phyloP scores from a whole-genome alignment of 2,888 invertebrate species.

The Lucinisca nassula region DNA sequence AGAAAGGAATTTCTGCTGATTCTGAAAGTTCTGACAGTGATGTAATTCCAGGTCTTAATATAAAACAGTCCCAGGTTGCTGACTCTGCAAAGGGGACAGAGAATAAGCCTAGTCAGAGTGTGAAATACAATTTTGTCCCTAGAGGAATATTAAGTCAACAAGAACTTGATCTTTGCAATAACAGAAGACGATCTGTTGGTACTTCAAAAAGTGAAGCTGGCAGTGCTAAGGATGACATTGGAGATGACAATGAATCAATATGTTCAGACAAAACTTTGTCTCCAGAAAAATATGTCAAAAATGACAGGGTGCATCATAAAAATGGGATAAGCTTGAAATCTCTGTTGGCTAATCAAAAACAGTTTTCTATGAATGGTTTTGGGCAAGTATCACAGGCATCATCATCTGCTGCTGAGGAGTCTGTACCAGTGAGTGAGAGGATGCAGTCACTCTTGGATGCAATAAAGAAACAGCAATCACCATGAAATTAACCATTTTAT shows the following conservation, averaged over 20 bases:
- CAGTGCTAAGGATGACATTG: too few species aligned
- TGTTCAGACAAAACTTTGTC: background rate
- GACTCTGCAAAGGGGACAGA: background rate
- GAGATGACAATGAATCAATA: background rate
- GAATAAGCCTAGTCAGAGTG: background rate
- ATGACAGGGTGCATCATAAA: background rate
- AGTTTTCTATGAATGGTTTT: background rate
- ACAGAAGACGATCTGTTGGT: background rate
- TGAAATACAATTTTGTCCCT: background rate
- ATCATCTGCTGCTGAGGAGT: background rate
- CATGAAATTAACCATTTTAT: too few species aligned
- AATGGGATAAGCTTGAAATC: slow-evolving; percentile 5
- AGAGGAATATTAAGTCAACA: background rate
- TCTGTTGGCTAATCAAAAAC: background rate
- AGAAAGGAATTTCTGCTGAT: background rate
- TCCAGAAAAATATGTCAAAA: background rate
- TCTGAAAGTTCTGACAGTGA: background rate
- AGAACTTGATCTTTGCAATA: background rate
- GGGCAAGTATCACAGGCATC: background rate
- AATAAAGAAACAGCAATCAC: background rate
- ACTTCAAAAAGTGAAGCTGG: too few species aligned
- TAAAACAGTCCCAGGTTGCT: background rate
- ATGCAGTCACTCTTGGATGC: background rate
- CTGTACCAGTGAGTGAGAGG: background rate
- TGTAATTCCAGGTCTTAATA: background rate